Conservation (phyloP, 2,113 vertebrate genomes). For the Catharus bicknelli region DNA sequence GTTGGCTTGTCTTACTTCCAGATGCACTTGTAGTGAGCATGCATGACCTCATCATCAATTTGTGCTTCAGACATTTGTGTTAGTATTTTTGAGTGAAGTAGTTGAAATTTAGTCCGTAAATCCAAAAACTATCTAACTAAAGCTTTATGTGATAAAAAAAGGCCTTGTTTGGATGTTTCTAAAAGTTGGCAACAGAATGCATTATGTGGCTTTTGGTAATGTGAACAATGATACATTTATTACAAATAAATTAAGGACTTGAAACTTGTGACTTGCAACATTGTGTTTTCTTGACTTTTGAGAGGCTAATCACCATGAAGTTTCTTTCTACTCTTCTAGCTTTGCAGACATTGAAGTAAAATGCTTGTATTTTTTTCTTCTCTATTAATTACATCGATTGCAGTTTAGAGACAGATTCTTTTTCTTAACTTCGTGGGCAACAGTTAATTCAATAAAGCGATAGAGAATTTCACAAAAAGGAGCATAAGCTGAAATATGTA, state of each 20-base stretch:
- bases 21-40: background rate
- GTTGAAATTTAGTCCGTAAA: conserved; percentile 6
- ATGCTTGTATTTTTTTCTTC: background rate
- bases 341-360: background rate
- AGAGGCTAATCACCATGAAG: background rate
- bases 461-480: background rate
- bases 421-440: background rate
- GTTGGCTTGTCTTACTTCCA: background rate
- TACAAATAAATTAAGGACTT: background rate
- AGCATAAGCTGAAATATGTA: background rate
- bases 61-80: conserved; percentile 10
- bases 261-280: background rate
- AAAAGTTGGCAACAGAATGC: background rate
- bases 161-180: background rate
- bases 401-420: background rate
- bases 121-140: background rate
- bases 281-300: background rate
- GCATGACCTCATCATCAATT: background rate
- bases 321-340: background rate
- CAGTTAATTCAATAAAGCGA: background rate
- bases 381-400: background rate
- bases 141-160: background rate
- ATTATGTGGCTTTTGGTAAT: background rate
- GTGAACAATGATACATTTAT: background rate
- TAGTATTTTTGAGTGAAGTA: conserved; percentile 5